Base-by-base conservation (phyloP, 2,797 vertebrate genomes). In the Thripadectes ignobilis region DNA sequence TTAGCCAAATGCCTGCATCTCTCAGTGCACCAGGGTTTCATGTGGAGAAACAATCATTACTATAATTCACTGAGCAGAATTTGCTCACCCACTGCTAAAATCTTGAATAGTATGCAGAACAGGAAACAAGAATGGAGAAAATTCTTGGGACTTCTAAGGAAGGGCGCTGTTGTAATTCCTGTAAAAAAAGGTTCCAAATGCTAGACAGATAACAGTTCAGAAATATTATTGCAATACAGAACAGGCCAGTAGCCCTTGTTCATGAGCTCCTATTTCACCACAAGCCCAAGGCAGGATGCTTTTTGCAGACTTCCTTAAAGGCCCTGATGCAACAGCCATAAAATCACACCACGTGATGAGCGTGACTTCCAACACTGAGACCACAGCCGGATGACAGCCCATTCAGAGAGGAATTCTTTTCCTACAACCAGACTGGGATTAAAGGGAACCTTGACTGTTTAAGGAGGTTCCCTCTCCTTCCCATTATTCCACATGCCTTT, bases 311-410 rank as follows among this genome's bases (percentile, higher is more conserved):
- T 49, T 23, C 17, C 51, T 63, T 71, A 17, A 68, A 79, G 43
- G 24, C 17, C 16, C 51, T 32, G 30, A 12, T 12, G 19, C 38
- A 65, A 19, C 7, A 67, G 48, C 26, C 34, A 63, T 19, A 21
- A 74, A 82, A 63, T 19, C 52, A n/a, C 68, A 57, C 12, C 49
- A 72, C 46, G 30, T 1, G 7, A 38, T 8, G 26, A 20, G 7
- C 38, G 9, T 12, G 11, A 11, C 15, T 67, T 59, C 58, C 63
- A 66, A 6, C 11, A 19, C 41, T 9, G 16, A 38, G 18, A 76
- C 3, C 22, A 46, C 4, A 3, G 55, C 24, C 59, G 41, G 12
- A 19, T 55, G 32, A 66, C 2, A 0, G 16, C 5, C 5, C 7
- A 7, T 63, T 59, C 59, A 48, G 52, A 67, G 27, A 66, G 9